A percentile compares a stretch with the other conserved stretches of the same genome.
Evolutionary conservation across 2,797 vertebrate genomes (phyloP).

Genomic region (Pogonophryne albipinna): DNA sequence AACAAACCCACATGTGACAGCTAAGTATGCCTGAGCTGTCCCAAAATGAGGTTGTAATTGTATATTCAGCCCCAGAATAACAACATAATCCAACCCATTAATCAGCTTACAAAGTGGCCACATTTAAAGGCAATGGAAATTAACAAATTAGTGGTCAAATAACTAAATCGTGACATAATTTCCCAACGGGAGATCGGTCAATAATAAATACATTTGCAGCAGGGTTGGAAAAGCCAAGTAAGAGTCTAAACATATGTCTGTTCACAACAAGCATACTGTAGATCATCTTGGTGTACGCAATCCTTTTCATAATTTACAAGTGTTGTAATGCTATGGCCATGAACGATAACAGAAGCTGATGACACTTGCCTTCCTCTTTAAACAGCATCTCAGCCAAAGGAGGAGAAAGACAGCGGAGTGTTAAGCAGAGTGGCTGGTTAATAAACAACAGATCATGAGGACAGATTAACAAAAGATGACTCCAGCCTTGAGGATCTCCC

Average conservation of each 20-base stretch:
- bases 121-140: slow-evolving; percentile 37
- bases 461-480: slow-evolving; percentile 67
- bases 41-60: slow-evolving; percentile 56
- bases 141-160: slow-evolving; percentile 29
- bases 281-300: background rate
- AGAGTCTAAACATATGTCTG: background rate
- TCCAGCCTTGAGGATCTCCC: slow-evolving; percentile 56
- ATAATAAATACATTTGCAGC: slow-evolving; percentile 19
- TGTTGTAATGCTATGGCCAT: slow-evolving; percentile 1
- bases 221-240: background rate
- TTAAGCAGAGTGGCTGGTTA: slow-evolving; percentile 47
- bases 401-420: slow-evolving; percentile 12
- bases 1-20: slow-evolving; percentile 62
- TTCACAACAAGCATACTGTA: background rate
- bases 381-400: slow-evolving; percentile 12
- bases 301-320: slow-evolving; percentile 13
- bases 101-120: background rate
- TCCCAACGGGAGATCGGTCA: slow-evolving; percentile 4
- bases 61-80: slow-evolving; percentile 44
- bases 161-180: slow-evolving; percentile 29
- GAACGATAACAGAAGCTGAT: slow-evolving; percentile 19
- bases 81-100: slow-evolving; percentile 36
- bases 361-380: slow-evolving; percentile 12
- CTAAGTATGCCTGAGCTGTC: slow-evolving; percentile 45
- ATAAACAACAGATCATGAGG: slow-evolving; percentile 60